A percentile compares a stretch with the other conserved stretches of the same genome.
Conservation (phyloP, 2,113 vertebrate species). For the Proteles cristata region DNA sequence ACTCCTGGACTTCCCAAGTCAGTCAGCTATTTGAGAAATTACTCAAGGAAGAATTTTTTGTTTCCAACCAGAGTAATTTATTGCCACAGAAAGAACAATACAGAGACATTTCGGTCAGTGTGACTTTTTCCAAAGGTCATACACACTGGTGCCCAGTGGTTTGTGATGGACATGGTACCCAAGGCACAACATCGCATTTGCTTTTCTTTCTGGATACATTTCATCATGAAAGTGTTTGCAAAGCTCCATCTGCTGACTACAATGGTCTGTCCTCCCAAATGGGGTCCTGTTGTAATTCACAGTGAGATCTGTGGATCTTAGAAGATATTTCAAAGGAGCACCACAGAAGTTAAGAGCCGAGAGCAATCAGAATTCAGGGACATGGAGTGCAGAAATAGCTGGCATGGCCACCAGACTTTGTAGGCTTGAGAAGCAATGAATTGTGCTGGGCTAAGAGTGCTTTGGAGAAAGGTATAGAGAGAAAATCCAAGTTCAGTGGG, state of each 20-base stretch:
- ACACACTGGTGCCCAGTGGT: background rate
- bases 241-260: background rate
- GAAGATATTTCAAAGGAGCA: background rate
- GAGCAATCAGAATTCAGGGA: background rate
- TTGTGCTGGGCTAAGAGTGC: background rate
- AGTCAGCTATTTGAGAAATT: constrained; percentile 26
- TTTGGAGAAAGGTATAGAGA: background rate
- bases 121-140: constrained; percentile 67
- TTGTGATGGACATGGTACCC: background rate
- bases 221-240: background rate
- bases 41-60: background rate
- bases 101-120: constrained; percentile 36
- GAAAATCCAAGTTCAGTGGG: background rate
- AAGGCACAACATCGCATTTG: background rate
- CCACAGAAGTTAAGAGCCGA: background rate
- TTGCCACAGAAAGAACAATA: constrained; percentile 28
- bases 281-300: background rate
- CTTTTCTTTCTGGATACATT: constrained; percentile 43
- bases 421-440: background rate
- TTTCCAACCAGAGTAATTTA: constrained; percentile 23
- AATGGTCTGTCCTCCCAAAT: background rate
- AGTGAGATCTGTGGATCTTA: background rate
- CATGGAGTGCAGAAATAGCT: background rate
- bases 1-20: background rate
- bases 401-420: background rate